phyloP scores from a whole-genome alignment of 37 sponge, comb jelly and placozoan species.

The Bolinopsis microptera region DNA sequence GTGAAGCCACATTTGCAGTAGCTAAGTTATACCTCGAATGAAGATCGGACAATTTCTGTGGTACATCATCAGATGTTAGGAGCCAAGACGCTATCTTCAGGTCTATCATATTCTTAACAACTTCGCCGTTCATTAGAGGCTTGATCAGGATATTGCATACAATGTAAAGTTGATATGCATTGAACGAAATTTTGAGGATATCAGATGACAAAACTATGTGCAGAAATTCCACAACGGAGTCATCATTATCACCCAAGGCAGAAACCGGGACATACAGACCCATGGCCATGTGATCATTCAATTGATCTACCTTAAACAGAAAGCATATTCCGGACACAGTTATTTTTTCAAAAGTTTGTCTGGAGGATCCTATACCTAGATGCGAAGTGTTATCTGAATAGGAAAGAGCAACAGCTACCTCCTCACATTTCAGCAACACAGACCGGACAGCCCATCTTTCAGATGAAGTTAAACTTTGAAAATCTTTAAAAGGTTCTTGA shows the following conservation, averaged over 20 bases:
- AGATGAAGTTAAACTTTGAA: neutral
- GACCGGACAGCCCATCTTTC: neutral
- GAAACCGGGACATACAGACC: constrained; percentile 12
- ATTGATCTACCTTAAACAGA: neutral
- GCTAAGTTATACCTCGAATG: neutral
- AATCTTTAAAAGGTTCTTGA: neutral
- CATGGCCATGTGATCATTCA: neutral
- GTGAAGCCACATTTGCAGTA: too few species aligned
- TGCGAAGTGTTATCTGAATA: constrained; percentile 45
- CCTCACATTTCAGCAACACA: neutral
- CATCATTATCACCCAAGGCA: constrained; percentile 18
- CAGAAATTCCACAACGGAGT: neutral
- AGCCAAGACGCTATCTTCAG: constrained; percentile 48
- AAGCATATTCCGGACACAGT: constrained; percentile 47
- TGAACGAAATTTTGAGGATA: constrained; percentile 37
- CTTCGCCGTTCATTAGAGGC: neutral
- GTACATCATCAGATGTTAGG: constrained; percentile 30
- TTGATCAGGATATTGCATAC: constrained; percentile 47
- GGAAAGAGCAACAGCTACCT: neutral
- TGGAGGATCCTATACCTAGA: neutral
- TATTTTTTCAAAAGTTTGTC: neutral
- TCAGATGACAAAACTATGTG: neutral
- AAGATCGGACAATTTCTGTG: neutral
- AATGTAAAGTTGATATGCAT: constrained; percentile 51
- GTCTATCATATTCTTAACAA: constrained; percentile 1